These are phyloP conservation scores for Oreortyx pictus DNA, from an alignment of 2,797 vertebrate species.

Conservation along the genomic window DNA sequence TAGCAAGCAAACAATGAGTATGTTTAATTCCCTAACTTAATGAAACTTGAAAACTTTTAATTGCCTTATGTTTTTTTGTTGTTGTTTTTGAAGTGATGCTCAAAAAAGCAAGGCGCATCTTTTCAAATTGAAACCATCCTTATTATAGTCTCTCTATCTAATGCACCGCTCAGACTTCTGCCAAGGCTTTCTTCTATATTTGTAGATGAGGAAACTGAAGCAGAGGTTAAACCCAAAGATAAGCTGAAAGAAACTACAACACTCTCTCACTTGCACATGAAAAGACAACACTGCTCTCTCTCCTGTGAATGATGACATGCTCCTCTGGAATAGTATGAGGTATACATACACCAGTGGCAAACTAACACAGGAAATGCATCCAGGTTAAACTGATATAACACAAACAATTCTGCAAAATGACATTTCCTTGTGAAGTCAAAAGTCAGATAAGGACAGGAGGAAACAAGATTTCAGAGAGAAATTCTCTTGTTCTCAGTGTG, in stretches of 20 bases:
- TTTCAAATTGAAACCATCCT: background rate
- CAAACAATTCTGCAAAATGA: background rate
- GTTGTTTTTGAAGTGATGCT: background rate
- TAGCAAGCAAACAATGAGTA: constrained; percentile 57
- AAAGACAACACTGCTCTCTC: background rate
- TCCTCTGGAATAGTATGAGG: background rate
- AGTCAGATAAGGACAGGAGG: background rate
- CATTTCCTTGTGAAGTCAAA: background rate
- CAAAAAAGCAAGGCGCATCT: background rate
- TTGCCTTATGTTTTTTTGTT: background rate
- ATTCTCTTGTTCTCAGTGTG: rapidly evolving
- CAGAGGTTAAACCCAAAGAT: background rate
- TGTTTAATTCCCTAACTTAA: background rate
- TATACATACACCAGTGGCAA: background rate
- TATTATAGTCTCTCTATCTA: background rate
- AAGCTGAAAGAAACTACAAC: background rate
- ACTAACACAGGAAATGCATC: background rate
- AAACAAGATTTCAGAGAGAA: background rate
- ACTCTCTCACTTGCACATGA: background rate
- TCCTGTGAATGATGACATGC: background rate
- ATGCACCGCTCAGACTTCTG: background rate
- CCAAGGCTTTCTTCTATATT: background rate
- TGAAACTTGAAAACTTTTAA: constrained; percentile 7
- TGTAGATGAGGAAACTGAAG: background rate
- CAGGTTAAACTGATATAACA: background rate